These are phyloP conservation scores for Neotragus pygmaeus DNA, from an alignment of 2,113 vertebrate genomes.

Conservation along the genomic window DNA sequence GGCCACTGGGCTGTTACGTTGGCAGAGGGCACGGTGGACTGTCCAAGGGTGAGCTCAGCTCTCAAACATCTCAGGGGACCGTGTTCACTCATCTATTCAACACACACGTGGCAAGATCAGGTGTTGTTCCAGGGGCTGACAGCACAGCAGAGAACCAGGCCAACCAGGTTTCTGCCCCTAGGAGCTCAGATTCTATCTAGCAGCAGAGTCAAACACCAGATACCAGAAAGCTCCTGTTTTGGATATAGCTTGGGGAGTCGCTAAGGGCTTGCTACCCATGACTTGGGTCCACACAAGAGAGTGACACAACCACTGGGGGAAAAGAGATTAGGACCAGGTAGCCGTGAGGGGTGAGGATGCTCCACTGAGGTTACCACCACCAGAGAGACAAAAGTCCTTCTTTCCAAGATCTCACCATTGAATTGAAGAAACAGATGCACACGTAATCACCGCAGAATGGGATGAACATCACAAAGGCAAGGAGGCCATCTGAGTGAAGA, in stretches of 20 bases:
- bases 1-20: not conserved
- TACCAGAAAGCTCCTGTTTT: not conserved
- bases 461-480: not conserved
- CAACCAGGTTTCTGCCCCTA: not conserved
- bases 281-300: not conserved
- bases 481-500: not conserved
- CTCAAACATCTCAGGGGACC: not conserved
- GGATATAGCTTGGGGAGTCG: not conserved
- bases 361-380: not conserved
- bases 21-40: not conserved
- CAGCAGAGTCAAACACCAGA: not conserved
- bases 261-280: not conserved
- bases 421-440: not conserved
- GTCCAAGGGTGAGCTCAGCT: not conserved
- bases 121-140: not conserved
- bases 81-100: not conserved
- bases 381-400: not conserved
- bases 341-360: not conserved
- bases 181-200: not conserved
- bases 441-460: rapidly evolving
- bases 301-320: not conserved
- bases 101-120: not conserved
- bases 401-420: not conserved
- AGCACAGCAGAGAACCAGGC: not conserved
- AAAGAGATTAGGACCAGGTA: not conserved